Evolutionary conservation across 1,140 invertebrate species (phyloP).

Genomic region (Drosophila kohkoa): DNA sequence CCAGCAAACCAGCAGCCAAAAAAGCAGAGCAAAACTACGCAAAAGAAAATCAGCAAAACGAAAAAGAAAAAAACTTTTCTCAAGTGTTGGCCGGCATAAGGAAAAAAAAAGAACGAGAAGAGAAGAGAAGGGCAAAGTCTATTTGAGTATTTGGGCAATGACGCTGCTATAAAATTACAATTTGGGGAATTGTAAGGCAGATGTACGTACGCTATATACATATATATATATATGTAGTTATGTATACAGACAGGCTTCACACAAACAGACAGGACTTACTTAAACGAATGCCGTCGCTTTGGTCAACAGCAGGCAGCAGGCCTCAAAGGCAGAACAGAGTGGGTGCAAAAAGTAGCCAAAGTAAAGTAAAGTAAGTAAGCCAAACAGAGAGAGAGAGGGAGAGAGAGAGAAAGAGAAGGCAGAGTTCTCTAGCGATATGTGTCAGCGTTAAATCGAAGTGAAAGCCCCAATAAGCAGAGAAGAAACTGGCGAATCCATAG

Average conservation of each 20-base stretch:
- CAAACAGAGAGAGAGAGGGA: conserved; percentile 27
- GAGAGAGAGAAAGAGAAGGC: background rate
- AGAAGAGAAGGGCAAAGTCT: conserved; percentile 62
- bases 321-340: too few species aligned
- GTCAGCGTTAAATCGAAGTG: conserved; percentile 75
- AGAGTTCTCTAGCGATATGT: conserved; percentile 68
- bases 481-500: background rate
- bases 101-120: conserved; percentile 48
- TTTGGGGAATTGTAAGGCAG: conserved; percentile 80
- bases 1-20: conserved; percentile 24
- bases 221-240: too few species aligned
- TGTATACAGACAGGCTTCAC: conserved; percentile 38
- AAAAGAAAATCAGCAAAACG: background rate
- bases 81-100: conserved; percentile 48
- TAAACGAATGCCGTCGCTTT: conserved; percentile 53
- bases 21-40: background rate
- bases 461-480: conserved; percentile 61
- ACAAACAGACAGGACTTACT: conserved; percentile 37
- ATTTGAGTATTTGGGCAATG: conserved; percentile 80
- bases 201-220: background rate
- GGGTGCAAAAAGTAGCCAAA: conserved; percentile 11
- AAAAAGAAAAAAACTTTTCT: conserved; percentile 18
- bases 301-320: conserved; percentile 51
- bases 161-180: conserved; percentile 81
- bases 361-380: conserved; percentile 23